Conservation (phyloP, 2,888 invertebrate species). For the Diarsia brunnea region DNA sequence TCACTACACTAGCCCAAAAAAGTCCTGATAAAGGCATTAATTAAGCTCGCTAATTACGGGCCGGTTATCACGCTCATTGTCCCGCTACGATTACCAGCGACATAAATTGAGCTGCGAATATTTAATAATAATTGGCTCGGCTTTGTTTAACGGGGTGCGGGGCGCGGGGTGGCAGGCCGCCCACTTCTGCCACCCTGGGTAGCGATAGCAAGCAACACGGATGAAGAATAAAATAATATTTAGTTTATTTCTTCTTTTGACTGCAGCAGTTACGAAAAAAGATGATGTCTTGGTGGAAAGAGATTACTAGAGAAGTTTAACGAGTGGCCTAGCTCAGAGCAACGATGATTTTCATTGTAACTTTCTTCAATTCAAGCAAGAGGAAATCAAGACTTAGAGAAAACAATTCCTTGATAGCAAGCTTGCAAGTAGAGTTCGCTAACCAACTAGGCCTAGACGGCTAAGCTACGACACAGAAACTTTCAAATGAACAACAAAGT, state of each 20-base stretch:
- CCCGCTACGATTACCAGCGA: slow-evolving; percentile 75
- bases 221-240: neutral
- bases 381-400: neutral
- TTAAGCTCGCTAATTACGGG: slow-evolving; percentile 83
- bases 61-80: slow-evolving; percentile 83
- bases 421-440: neutral
- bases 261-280: neutral
- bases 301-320: neutral
- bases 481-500: too few relatives aligned
- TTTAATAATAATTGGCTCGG: slow-evolving; percentile 87
- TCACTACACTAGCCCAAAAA: slow-evolving; percentile 44
- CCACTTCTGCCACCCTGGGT: slow-evolving; percentile 68
- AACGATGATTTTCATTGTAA: neutral
- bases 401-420: neutral
- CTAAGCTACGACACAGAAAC: too few relatives aligned
- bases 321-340: neutral
- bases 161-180: slow-evolving; percentile 66
- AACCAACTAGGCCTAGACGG: too few relatives aligned
- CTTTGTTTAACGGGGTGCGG: slow-evolving; percentile 84
- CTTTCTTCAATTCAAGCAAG: neutral
- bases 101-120: slow-evolving; percentile 79
- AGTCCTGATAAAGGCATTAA: slow-evolving; percentile 74
- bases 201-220: slow-evolving; percentile 68
- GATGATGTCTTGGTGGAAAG: neutral
- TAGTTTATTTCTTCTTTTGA: too few relatives aligned